A percentile compares a stretch with the other conserved stretches of the same genome.
Conservation (phyloP, 2,113 vertebrate genomes). For the Terrapene triunguis region DNA sequence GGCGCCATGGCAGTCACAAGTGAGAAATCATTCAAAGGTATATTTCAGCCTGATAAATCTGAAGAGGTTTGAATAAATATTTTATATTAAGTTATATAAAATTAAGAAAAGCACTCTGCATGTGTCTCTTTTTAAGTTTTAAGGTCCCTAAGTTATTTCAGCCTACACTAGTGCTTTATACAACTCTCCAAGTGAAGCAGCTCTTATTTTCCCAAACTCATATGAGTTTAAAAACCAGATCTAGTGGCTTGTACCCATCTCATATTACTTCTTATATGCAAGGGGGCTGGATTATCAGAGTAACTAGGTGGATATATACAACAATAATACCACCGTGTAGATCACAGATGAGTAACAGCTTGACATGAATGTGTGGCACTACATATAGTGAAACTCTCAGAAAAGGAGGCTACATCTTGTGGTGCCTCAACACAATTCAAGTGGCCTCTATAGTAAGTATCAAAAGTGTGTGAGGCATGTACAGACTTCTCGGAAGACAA, state of each 20-base stretch:
- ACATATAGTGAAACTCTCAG: fast-evolving
- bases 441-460: neutral
- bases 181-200: neutral
- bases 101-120: neutral
- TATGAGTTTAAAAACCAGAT: neutral
- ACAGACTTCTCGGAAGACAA: neutral
- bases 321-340: neutral
- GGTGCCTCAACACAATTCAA: neutral
- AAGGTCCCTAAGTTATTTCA: neutral
- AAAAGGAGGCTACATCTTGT: neutral
- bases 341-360: neutral
- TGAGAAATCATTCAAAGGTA: neutral
- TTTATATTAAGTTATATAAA: neutral
- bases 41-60: neutral
- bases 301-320: neutral
- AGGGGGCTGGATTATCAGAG: neutral
- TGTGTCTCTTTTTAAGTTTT: neutral
- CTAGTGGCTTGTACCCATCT: neutral
- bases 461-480: neutral
- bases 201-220: neutral
- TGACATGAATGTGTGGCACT: neutral
- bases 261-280: neutral
- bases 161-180: neutral
- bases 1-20: neutral
- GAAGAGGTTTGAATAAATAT: neutral